Conservation (phyloP, 2,888 invertebrate genomes). For the Epinotia bilunana region DNA sequence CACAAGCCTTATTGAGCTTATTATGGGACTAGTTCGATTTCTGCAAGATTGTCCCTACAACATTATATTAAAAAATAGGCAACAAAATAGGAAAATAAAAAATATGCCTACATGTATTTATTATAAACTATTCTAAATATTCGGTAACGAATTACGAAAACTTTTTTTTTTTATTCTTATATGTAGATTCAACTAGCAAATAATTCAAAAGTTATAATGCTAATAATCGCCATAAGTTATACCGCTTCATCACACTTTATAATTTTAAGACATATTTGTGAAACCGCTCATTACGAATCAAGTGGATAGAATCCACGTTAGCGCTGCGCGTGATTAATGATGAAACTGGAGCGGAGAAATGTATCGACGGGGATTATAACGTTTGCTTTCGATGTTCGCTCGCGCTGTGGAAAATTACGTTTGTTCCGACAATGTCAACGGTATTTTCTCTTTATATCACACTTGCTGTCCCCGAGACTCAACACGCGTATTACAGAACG, state of each 20-base stretch:
- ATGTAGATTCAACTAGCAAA: no score
- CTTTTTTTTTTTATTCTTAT: no score
- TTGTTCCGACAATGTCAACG: background rate
- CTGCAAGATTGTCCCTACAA: no score
- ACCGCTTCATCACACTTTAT: conserved; percentile 3
- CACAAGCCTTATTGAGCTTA: no score
- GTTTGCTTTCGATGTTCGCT: conserved; percentile 37
- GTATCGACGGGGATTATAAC: conserved; percentile 35
- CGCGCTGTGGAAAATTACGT: conserved; percentile 15
- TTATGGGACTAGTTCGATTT: no score
- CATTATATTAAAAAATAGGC: no score
- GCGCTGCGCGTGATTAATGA: conserved; percentile 31
- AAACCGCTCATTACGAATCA: conserved; percentile 20
- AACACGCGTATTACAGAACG: background rate
- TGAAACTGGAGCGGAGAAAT: conserved; percentile 42
- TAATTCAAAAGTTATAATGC: background rate
- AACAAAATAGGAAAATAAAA: no score
- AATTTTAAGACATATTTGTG: conserved; percentile 8
- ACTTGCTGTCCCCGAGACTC: background rate
- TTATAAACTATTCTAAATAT: no score
- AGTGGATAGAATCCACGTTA: conserved; percentile 27
- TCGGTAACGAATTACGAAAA: no score
- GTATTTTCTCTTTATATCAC: conserved; percentile 21
- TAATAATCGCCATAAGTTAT: background rate
- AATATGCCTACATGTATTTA: no score